These are phyloP conservation scores for Leptopilina boulardi DNA, from an alignment of 1,140 invertebrate species.

Conservation along the genomic window DNA sequence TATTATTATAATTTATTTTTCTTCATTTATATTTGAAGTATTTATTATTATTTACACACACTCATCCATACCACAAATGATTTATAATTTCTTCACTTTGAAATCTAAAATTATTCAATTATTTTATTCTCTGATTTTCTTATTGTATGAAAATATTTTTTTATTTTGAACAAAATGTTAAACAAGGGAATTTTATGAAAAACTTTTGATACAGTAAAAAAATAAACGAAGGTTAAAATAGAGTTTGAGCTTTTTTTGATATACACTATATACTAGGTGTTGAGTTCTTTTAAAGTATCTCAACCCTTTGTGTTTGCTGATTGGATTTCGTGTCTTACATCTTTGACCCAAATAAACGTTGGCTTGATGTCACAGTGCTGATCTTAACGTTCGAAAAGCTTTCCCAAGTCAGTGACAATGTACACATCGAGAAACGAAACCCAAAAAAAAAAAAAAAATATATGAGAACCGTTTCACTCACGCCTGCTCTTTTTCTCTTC, in stretches of 20 bases:
- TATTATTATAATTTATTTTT: too few species aligned
- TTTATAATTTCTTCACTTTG: too few species aligned
- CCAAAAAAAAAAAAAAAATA: not conserved
- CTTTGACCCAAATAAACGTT: conserved; percentile 28
- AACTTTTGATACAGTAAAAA: too few species aligned
- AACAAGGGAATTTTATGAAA: too few species aligned
- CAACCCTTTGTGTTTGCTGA: conserved; percentile 4
- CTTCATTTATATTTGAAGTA: too few species aligned
- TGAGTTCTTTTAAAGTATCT: conserved; percentile 33
- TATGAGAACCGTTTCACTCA: conserved; percentile 1
- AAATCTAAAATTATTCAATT: too few species aligned
- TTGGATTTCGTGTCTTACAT: conserved; percentile 32
- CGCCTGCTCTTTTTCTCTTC: not conserved
- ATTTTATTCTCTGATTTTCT: too few species aligned
- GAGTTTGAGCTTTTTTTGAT: not conserved
- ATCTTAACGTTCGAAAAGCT: conserved; percentile 10
- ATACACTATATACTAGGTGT: not conserved
- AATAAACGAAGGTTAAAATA: not conserved
- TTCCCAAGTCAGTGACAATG: conserved; percentile 13
- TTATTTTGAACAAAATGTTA: too few species aligned
- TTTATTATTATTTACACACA: too few species aligned
- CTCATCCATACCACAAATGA: too few species aligned
- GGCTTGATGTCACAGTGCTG: conserved; percentile 18
- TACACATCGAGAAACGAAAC: conserved; percentile 9
- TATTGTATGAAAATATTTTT: too few species aligned